A percentile compares a stretch with the other conserved stretches of the same genome.
Conservation (phyloP, 2,888 invertebrate genomes). For the Volucella inanis region DNA sequence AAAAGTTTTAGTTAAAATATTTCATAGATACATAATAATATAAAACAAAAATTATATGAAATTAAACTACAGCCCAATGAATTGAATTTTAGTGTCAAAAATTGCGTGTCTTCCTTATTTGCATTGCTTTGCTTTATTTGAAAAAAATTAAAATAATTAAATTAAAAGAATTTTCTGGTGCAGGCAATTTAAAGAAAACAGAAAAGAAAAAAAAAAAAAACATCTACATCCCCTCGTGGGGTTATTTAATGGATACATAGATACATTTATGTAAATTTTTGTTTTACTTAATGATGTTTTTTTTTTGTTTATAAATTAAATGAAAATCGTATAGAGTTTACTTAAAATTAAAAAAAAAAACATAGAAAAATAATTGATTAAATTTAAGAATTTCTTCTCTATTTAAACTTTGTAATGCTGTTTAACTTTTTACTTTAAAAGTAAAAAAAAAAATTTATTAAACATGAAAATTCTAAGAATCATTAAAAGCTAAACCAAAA, state of each 20-base stretch:
- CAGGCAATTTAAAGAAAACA: conserved; percentile 25
- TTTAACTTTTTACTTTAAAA: conserved; percentile 23
- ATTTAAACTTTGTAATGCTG: conserved; percentile 16
- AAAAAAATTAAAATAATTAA: background rate
- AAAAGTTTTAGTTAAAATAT: conserved; percentile 65
- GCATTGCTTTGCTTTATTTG: conserved; percentile 28
- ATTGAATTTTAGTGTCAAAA: background rate
- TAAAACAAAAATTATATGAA: conserved; percentile 13
- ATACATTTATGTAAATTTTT: conserved; percentile 53
- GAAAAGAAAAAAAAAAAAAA: conserved; percentile 9
- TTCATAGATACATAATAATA: conserved; percentile 54
- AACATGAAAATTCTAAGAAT: background rate
- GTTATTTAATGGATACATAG: conserved; percentile 1
- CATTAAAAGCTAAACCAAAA: conserved; percentile 69
- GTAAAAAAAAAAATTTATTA: too few relatives aligned
- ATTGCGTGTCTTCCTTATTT: conserved; percentile 20
- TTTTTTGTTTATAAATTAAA: conserved; percentile 8
- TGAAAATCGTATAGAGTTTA: conserved; percentile 7
- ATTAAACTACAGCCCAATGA: background rate
- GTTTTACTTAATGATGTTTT: conserved; percentile 32
- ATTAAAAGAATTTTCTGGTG: conserved; percentile 37
- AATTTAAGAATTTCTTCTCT: conserved; percentile 32
- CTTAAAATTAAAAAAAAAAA: conserved; percentile 14
- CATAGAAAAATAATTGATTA: background rate
- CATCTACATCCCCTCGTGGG: conserved; percentile 1